Conservation (phyloP, 2,797 vertebrate species). For the Emydoidea blandingii region DNA sequence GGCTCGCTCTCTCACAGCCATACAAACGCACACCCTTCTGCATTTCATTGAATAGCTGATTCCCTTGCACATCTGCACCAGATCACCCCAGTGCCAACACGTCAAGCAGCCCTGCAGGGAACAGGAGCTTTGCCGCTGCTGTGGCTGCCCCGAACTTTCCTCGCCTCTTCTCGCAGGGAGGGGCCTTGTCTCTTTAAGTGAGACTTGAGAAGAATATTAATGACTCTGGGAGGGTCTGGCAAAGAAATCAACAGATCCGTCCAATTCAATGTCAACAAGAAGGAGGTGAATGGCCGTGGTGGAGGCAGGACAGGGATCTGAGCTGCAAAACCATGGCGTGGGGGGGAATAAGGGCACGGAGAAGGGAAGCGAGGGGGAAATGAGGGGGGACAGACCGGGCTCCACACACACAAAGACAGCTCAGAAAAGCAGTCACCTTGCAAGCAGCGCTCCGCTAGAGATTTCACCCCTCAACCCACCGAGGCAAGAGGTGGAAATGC, state of each 20-base stretch:
- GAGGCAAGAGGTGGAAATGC: too few species aligned
- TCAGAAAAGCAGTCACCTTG: constrained; percentile 61
- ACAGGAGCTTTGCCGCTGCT: not conserved
- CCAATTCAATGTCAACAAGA: not conserved
- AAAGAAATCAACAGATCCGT: not conserved
- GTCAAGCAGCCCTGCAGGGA: not conserved
- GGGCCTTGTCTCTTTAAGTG: constrained; percentile 37
- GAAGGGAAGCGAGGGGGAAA: not conserved
- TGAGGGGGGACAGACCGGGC: not conserved
- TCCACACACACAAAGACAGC: not conserved
- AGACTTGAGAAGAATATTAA: constrained; percentile 55
- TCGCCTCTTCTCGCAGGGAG: not conserved
- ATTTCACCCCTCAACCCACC: not conserved
- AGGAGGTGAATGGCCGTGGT: not conserved
- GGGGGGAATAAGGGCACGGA: not conserved
- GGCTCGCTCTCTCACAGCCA: not conserved
- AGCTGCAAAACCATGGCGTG: not conserved
- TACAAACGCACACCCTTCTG: not conserved
- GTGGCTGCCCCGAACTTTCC: constrained; percentile 62
- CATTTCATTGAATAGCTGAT: not conserved
- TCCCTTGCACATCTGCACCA: not conserved
- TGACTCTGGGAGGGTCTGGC: not conserved
- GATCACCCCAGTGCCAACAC: not conserved
- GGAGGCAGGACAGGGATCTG: not conserved
- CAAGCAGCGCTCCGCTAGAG: not conserved